Conservation (phyloP, 2,797 vertebrate species). For the Glossophaga mutica region DNA sequence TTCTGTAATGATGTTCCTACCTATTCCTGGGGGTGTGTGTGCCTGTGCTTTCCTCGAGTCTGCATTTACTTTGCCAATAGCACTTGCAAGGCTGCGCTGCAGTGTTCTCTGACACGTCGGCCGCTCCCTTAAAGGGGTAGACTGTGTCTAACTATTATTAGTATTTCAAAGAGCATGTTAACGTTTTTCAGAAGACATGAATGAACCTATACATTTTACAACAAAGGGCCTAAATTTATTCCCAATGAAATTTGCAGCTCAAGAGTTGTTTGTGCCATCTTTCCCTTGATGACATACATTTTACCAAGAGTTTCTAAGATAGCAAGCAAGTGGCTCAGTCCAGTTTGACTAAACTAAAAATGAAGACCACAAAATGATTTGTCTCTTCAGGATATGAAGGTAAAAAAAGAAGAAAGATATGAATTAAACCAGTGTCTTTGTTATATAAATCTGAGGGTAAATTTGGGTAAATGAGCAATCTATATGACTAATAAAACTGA, state of each 20-base stretch:
- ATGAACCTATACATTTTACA: neutral
- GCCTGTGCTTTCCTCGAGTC: neutral
- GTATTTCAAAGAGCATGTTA: neutral
- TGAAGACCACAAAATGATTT: neutral
- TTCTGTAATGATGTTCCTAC: neutral
- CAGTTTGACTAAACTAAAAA: slow-evolving; percentile 25
- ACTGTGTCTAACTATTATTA: neutral
- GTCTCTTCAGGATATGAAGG: neutral
- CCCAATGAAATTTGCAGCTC: neutral
- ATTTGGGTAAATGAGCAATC: slow-evolving; percentile 58
- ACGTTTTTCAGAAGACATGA: neutral
- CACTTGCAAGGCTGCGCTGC: neutral
- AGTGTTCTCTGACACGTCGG: neutral
- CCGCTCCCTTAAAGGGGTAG: neutral
- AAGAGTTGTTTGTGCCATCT: neutral
- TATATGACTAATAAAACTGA: slow-evolving; percentile 13
- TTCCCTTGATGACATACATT: neutral
- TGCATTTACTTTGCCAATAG: neutral
- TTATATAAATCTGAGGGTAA: slow-evolving; percentile 39
- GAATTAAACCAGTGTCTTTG: slow-evolving; percentile 32
- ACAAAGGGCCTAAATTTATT: neutral
- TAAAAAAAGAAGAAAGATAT: neutral
- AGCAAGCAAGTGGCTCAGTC: neutral
- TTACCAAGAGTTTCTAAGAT: slow-evolving; percentile 12
- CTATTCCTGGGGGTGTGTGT: neutral